These are phyloP conservation scores for Tokudaia muenninki DNA, from an alignment of 2,797 vertebrate species.

Conservation along the genomic window DNA sequence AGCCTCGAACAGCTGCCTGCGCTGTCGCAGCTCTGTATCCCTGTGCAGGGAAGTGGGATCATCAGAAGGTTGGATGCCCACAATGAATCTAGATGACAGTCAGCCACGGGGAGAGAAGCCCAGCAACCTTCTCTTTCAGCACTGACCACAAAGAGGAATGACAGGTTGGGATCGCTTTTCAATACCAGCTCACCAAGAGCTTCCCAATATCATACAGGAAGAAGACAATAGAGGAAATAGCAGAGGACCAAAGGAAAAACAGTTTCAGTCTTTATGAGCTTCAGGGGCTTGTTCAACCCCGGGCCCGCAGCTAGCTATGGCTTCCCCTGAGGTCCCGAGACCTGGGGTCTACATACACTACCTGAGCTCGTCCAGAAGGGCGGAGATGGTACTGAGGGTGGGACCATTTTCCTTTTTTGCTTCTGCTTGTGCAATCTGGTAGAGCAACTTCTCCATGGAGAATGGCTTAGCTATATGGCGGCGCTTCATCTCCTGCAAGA, in stretches of 20 bases:
- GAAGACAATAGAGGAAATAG: neutral
- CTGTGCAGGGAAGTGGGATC: slow-evolving; percentile 82
- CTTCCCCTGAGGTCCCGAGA: neutral
- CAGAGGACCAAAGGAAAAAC: neutral
- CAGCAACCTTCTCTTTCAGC: neutral
- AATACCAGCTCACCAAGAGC: neutral
- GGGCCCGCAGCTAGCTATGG: too few species aligned
- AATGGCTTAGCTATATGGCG: slow-evolving; percentile 98
- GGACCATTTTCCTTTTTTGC: slow-evolving; percentile 97
- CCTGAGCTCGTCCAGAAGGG: slow-evolving; percentile 99
- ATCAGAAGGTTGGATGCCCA: neutral
- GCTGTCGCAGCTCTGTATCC: slow-evolving; percentile 98
- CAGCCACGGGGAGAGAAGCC: neutral
- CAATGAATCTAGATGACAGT: neutral
- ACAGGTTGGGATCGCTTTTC: neutral
- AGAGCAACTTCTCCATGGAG: slow-evolving; percentile 99
- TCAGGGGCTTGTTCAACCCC: neutral
- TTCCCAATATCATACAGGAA: neutral
- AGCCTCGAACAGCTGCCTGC: slow-evolving; percentile 95
- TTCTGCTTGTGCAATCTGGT: slow-evolving; percentile 98
- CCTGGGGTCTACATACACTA: slow-evolving; percentile 69
- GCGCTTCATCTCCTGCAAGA: slow-evolving; percentile 96
- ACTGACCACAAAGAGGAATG: neutral
- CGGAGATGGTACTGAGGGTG: slow-evolving; percentile 96
- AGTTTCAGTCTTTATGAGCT: neutral